Conservation (phyloP, 2,888 invertebrate species). For the Dryadula phaetusa region DNA sequence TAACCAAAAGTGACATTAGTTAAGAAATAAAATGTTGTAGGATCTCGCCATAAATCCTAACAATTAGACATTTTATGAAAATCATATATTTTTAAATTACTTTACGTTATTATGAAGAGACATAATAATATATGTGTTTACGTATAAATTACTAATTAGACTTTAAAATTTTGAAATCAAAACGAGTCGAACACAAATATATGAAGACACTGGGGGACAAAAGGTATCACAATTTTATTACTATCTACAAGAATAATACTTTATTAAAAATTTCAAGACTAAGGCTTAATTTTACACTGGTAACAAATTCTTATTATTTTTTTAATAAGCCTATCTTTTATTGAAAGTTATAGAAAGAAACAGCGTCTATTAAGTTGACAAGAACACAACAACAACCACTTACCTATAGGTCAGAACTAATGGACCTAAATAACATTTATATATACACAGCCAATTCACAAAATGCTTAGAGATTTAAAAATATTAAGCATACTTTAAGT, state of each 20-base stretch:
- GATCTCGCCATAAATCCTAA: too few species aligned
- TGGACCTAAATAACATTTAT: conserved; percentile 2
- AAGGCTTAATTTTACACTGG: not conserved
- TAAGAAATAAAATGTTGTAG: too few species aligned
- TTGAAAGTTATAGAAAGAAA: too few species aligned
- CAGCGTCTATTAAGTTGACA: not conserved
- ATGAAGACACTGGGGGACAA: not conserved
- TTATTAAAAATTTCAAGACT: conserved; percentile 3
- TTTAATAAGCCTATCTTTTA: too few species aligned
- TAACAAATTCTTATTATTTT: not conserved
- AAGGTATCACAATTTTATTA: conserved; percentile 10
- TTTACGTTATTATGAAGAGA: too few species aligned
- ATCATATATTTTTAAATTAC: too few species aligned
- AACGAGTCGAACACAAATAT: not conserved
- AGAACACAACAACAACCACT: too few species aligned
- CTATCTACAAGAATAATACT: conserved; percentile 2
- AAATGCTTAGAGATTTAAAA: not conserved
- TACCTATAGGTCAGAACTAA: not conserved
- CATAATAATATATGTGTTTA: too few species aligned
- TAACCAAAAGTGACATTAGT: too few species aligned
- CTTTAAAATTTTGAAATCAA: not conserved
- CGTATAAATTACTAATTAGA: not conserved
- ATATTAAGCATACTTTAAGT: not conserved
- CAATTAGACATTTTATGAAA: too few species aligned
- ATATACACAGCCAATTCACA: conserved; percentile 17